These are phyloP conservation scores for Physocephala rufipes DNA, from an alignment of 2,888 invertebrate species.

Conservation along the genomic window DNA sequence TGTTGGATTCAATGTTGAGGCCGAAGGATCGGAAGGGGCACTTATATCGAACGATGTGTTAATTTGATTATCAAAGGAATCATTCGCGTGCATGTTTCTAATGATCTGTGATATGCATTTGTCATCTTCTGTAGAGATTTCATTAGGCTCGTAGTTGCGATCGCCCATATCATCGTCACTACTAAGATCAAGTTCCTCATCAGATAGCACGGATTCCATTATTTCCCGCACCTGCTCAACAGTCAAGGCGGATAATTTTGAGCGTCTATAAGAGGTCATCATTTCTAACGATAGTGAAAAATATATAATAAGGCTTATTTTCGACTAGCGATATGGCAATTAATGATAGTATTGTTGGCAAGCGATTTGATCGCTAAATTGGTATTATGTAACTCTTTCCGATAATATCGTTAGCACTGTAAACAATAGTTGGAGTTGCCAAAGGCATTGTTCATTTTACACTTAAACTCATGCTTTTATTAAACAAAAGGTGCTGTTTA, in stretches of 20 bases:
- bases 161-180: not conserved
- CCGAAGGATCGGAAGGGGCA: not conserved
- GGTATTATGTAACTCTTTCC: no score
- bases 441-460: no score
- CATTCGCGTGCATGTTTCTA: not conserved
- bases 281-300: not conserved
- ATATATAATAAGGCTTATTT: no score
- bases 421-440: no score
- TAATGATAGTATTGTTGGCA: no score
- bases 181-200: conserved; percentile 11
- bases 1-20: not conserved
- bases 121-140: conserved; percentile 19
- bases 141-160: conserved; percentile 1
- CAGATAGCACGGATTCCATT: not conserved
- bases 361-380: no score
- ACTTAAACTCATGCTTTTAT: no score
- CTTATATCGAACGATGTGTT: not conserved
- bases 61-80: not conserved
- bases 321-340: no score
- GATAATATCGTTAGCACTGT: no score
- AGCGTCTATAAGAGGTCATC: not conserved
- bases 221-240: conserved; percentile 7
- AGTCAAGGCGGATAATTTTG: conserved; percentile 6
- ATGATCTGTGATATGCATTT: not conserved
- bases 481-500: no score